Conservation (phyloP, 2,888 invertebrate genomes). For the Acanthococcus lagerstroemiae region DNA sequence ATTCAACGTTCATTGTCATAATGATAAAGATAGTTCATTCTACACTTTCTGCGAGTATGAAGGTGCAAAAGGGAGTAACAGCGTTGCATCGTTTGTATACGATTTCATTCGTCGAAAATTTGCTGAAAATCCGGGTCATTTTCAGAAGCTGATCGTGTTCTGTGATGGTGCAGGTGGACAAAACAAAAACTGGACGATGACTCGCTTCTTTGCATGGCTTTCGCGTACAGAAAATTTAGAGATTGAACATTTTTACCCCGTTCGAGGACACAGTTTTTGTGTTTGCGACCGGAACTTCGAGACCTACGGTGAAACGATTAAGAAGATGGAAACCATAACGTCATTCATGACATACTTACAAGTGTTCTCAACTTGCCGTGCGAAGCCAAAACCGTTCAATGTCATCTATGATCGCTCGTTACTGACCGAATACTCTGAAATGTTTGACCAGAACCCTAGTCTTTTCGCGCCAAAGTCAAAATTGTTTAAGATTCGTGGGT, state of each 20-base stretch:
- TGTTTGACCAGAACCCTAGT: background rate
- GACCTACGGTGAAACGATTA: background rate
- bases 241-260: conserved; percentile 26
- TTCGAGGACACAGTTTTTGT: background rate
- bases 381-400: background rate
- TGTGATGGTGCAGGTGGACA: conserved; percentile 33
- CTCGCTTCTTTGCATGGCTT: conserved; percentile 24
- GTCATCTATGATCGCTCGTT: background rate
- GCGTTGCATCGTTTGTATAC: conserved; percentile 31
- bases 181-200: conserved; percentile 28
- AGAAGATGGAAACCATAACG: background rate
- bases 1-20: conserved; percentile 35
- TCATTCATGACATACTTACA: background rate
- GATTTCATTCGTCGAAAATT: conserved; percentile 28
- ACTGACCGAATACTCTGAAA: background rate
- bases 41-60: conserved; percentile 33
- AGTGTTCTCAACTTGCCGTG: background rate
- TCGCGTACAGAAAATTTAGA: conserved; percentile 16
- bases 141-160: conserved; percentile 29
- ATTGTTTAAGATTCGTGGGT: background rate
- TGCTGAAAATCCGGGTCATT: background rate
- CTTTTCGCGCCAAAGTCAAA: background rate
- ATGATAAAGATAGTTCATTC: conserved; percentile 28
- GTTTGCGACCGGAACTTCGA: background rate
- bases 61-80: conserved; percentile 31